Base-by-base conservation (phyloP, 2,888 invertebrate species). In the Eumacrocentrus americanus region DNA sequence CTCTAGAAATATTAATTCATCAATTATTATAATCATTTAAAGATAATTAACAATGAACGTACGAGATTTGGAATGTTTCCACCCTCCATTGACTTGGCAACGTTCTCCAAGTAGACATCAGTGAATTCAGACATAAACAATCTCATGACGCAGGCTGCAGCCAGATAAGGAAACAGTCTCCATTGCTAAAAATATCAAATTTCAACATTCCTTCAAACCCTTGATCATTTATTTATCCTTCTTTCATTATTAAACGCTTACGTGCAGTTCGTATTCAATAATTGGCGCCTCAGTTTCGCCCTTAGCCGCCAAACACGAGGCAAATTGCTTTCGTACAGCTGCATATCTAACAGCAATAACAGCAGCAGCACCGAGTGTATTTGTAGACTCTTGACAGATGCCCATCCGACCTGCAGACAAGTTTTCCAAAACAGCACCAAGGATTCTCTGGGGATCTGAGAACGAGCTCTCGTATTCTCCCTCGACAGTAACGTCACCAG, bases 391-490 rank as follows among this genome's bases (percentile, higher is more conserved):
- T 67, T 83, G 83, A 68, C 87, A 90, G 61, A 93, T 92, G 5
- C 89, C 89, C 50, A 92, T 86, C 53, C 91, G 85, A 66, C 94
- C 95, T 52, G 91, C 89, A 0, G 95, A 95, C 67, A 96, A 83
- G 67, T 91, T 92, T 72, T 95, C 95, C 42, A 95, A 82, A 0
- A 92, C 91, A 0, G 92, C 91, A 0, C 87, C 95, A 67, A 95
- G 85, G 72, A 94, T 89, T 76, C 89, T 90, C 37, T 89, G 91
- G 0, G 94, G 92, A 73, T 95, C 94, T 46, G 92, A 91, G 80
- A 92, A 94, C n/a, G 92, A 91, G 68, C 94, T 92, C 70, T 93
- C 90, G 77, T 96, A 98, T 63, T 87, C 85, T 0, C 97, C 97
- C 11, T 92, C 91, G 3, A 89, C 87, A 0, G 91, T 91, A 14